These are phyloP conservation scores for Himalopsyche anomala DNA, from an alignment of 2,888 invertebrate genomes.

Conservation along the genomic window DNA sequence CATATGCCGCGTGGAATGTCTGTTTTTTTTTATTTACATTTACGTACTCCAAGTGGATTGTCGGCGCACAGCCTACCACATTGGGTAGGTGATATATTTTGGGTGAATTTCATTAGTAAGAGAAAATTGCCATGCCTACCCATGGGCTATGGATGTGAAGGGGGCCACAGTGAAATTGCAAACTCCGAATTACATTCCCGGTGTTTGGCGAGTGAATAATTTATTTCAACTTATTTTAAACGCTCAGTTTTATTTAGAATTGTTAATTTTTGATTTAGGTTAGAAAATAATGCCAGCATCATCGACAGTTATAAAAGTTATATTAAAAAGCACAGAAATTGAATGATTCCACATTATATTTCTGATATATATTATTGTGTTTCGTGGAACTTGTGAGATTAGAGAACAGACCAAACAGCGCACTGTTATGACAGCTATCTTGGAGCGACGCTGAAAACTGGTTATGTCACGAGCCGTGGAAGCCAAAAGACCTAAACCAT, in stretches of 20 bases:
- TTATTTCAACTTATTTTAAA: slow-evolving; percentile 64
- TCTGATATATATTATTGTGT: no score
- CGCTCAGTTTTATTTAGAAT: slow-evolving; percentile 56
- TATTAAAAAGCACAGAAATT: no score
- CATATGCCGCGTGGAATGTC: background rate
- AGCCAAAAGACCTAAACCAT: no score
- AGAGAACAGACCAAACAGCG: no score
- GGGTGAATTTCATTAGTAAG: slow-evolving; percentile 65
- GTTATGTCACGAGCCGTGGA: no score
- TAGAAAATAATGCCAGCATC: no score
- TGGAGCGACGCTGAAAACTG: no score
- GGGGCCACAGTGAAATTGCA: slow-evolving; percentile 61
- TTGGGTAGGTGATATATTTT: slow-evolving; percentile 64
- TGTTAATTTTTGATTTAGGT: slow-evolving; percentile 51
- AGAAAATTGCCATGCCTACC: slow-evolving; percentile 64
- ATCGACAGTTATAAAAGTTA: no score
- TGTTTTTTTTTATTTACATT: background rate
- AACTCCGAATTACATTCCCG: slow-evolving; percentile 64
- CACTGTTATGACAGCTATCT: no score
- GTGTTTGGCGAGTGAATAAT: slow-evolving; percentile 62
- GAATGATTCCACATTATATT: no score
- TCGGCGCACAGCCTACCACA: background rate
- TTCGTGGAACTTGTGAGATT: no score
- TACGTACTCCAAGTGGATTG: background rate
- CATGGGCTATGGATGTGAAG: slow-evolving; percentile 56